Evolutionary conservation across 2,888 invertebrate species (phyloP).

Genomic region (Mythimna loreyi): DNA sequence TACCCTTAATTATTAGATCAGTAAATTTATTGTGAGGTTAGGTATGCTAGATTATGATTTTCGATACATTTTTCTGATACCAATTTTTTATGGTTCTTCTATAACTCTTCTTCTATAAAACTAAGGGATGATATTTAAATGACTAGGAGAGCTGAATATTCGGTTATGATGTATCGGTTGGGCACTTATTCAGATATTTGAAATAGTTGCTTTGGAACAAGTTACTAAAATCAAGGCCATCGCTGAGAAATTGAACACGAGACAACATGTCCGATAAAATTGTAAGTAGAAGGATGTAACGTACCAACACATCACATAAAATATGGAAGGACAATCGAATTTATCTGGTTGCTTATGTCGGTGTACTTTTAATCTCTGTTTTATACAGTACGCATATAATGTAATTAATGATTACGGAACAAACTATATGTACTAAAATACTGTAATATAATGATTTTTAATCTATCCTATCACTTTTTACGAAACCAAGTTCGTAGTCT

Average conservation of each 20-base stretch:
- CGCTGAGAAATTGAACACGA: conserved; percentile 43
- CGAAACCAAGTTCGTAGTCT: conserved; percentile 86
- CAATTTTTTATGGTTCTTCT: too few species aligned
- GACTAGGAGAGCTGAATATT: neutral
- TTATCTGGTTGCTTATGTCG: conserved; percentile 50
- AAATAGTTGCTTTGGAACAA: conserved; percentile 30
- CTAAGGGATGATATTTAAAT: neutral
- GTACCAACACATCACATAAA: conserved; percentile 41
- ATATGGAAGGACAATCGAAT: conserved; percentile 54
- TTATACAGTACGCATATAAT: conserved; percentile 16
- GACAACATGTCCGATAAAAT: conserved; percentile 40
- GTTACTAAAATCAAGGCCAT: conserved; percentile 57
- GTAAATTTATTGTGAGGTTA: neutral
- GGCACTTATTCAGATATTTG: neutral
- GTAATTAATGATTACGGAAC: conserved; percentile 10
- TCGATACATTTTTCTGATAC: neutral
- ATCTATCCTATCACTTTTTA: conserved; percentile 79
- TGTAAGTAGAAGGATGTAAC: conserved; percentile 42
- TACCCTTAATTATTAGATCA: too few species aligned
- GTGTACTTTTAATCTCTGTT: conserved; percentile 44
- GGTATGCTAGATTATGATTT: neutral
- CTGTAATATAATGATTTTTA: conserved; percentile 65
- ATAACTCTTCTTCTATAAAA: neutral
- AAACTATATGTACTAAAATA: conserved; percentile 18
- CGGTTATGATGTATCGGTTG: neutral